A percentile compares a stretch with the other conserved stretches of the same genome.
These are phyloP conservation scores for Notoglanidium macrostoma DNA, from an alignment of 2,797 vertebrate genomes.

Conservation along the genomic window DNA sequence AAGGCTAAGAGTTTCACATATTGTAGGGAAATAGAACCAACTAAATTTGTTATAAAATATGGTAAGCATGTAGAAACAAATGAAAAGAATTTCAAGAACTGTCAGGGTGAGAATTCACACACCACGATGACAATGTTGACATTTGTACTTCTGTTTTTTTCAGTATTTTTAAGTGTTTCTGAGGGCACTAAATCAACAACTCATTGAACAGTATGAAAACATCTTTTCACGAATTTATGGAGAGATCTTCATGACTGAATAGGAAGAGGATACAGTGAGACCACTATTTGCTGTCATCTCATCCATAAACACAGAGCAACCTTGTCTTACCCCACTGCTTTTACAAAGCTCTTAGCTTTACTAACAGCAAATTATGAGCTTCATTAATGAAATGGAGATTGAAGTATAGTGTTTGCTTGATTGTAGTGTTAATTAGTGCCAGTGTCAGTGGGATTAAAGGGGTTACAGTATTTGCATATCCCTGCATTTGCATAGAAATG, in stretches of 20 bases:
- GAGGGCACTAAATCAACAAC: background rate
- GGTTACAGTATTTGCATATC: slow-evolving; percentile 20
- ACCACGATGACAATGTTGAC: background rate
- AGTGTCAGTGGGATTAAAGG: slow-evolving; percentile 29
- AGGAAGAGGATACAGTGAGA: slow-evolving; percentile 26
- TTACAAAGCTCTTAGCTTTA: slow-evolving; percentile 46
- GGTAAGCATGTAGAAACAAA: background rate
- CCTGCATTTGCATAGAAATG: background rate
- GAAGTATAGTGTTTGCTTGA: slow-evolving; percentile 25
- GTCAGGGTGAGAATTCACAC: background rate
- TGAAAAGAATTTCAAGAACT: background rate
- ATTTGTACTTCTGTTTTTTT: background rate
- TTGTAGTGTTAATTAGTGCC: slow-evolving; percentile 38
- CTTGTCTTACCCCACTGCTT: slow-evolving; percentile 39
- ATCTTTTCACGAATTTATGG: background rate
- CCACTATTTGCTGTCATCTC: slow-evolving; percentile 43
- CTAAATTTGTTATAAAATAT: background rate
- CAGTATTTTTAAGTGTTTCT: background rate
- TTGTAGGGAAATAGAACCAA: background rate
- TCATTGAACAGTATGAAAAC: background rate
- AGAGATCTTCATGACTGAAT: slow-evolving; percentile 45
- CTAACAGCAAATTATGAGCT: slow-evolving; percentile 43
- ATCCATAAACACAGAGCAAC: slow-evolving; percentile 37
- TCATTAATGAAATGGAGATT: slow-evolving; percentile 35
- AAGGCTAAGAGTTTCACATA: background rate